phyloP scores from a whole-genome alignment of 1,140 invertebrate species.

The Grapholita molesta region DNA sequence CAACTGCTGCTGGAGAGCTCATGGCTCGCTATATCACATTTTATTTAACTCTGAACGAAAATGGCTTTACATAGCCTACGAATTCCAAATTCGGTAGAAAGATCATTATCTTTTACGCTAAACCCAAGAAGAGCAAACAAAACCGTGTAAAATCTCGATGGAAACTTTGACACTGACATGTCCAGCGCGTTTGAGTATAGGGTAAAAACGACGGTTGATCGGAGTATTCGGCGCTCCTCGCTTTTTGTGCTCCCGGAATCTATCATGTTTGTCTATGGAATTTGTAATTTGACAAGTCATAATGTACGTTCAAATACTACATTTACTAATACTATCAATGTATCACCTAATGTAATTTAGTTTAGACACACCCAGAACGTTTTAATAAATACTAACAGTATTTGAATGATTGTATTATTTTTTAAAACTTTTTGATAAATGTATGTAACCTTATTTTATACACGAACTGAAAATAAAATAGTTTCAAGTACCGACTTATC shows the following conservation, averaged over 20 bases:
- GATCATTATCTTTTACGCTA: background rate
- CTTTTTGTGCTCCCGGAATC: background rate
- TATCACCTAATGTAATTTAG: background rate
- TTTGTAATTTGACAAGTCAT: slow-evolving; percentile 8
- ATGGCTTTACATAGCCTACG: background rate
- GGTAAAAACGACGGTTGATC: background rate
- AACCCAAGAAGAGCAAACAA: slow-evolving; percentile 8
- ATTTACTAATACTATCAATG: no score
- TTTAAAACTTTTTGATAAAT: no score
- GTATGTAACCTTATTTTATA: no score
- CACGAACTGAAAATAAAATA: no score
- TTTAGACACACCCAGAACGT: background rate
- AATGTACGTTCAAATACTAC: background rate
- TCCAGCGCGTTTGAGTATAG: background rate
- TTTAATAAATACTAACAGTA: background rate
- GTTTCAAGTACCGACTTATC: background rate
- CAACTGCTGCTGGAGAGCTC: slow-evolving; percentile 79
- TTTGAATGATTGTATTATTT: no score
- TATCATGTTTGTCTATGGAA: background rate
- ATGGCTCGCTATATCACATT: slow-evolving; percentile 45
- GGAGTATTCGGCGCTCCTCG: background rate
- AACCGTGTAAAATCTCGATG: background rate
- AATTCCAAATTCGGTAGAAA: background rate
- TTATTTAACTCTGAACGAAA: slow-evolving; percentile 40
- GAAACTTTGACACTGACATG: slow-evolving; percentile 7